phyloP scores from a whole-genome alignment of 2,888 invertebrate species.

The Calameuta idolon region DNA sequence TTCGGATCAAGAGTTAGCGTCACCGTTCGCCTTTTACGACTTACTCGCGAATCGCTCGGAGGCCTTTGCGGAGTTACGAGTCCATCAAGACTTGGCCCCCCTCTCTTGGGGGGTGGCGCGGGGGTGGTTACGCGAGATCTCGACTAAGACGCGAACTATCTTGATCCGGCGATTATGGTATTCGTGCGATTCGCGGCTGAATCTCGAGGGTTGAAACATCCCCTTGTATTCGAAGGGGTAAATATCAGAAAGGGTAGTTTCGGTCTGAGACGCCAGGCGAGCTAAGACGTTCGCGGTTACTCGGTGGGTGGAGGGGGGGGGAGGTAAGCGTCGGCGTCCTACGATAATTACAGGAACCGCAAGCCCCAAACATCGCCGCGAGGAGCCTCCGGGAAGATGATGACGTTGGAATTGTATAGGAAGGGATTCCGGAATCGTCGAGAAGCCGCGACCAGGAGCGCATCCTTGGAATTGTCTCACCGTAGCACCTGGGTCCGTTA shows the following conservation, averaged over 20 bases:
- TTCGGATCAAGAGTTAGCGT: not conserved
- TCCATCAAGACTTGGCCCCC: not conserved
- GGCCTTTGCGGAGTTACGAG: not conserved
- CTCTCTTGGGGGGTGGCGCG: not conserved
- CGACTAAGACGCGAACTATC: conserved; percentile 11
- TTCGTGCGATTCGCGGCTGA: conserved; percentile 49
- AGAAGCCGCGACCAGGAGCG: conserved; percentile 4
- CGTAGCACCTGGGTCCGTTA: not conserved
- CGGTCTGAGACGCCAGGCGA: conserved; percentile 35
- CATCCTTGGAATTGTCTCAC: not conserved
- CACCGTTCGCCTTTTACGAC: conserved; percentile 29
- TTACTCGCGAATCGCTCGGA: not conserved
- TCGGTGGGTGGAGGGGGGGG: conserved; percentile 39
- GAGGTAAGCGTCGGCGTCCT: conserved; percentile 36
- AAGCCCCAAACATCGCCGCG: conserved; percentile 58
- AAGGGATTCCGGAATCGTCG: conserved; percentile 13
- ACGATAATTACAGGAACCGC: conserved; percentile 65
- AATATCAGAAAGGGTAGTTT: conserved; percentile 19
- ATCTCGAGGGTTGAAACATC: conserved; percentile 34
- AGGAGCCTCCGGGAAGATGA: conserved; percentile 16
- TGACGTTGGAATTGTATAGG: conserved; percentile 24
- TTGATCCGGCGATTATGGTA: conserved; percentile 44
- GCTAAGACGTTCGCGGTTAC: conserved; percentile 66
- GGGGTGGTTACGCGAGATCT: conserved; percentile 8
- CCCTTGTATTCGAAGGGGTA: conserved; percentile 21